Conservation (phyloP, 2,797 vertebrate species). For the Hylomyscus alleni region DNA sequence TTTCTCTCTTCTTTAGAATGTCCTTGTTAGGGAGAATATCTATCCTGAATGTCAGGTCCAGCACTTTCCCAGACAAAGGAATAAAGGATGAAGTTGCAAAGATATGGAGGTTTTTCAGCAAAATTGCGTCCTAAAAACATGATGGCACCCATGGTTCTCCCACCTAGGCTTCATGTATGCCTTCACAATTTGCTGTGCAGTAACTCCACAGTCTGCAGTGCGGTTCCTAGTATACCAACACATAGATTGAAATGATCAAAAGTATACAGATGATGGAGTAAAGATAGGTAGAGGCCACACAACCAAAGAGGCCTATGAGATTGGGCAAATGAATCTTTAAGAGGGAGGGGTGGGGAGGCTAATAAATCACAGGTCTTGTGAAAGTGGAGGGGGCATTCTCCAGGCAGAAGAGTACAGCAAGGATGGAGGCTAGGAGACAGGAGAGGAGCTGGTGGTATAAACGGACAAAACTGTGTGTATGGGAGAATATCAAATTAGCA, state of each 20-base stretch:
- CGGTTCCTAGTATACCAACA: background rate
- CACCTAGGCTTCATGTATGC: background rate
- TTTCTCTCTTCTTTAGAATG: constrained; percentile 2
- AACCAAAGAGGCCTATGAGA: background rate
- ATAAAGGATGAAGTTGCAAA: background rate
- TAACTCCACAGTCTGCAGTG: background rate
- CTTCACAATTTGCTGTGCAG: background rate
- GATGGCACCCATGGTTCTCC: background rate
- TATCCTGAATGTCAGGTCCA: background rate
- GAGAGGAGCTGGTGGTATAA: background rate
- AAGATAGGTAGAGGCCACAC: background rate
- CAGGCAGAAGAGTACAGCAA: background rate
- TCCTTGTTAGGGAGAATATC: background rate
- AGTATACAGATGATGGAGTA: background rate
- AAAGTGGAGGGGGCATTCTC: too few relatives aligned
- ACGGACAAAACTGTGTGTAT: background rate
- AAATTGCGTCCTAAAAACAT: background rate
- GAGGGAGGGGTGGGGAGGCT: background rate
- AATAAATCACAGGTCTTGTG: background rate
- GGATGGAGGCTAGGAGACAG: background rate
- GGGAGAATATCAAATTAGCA: too few relatives aligned
- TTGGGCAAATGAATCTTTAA: background rate
- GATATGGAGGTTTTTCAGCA: background rate
- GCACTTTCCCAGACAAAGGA: background rate
- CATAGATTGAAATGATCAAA: background rate